Evolutionary conservation across 2,113 vertebrate species (phyloP).

Genomic region (Crotalus viridis): DNA sequence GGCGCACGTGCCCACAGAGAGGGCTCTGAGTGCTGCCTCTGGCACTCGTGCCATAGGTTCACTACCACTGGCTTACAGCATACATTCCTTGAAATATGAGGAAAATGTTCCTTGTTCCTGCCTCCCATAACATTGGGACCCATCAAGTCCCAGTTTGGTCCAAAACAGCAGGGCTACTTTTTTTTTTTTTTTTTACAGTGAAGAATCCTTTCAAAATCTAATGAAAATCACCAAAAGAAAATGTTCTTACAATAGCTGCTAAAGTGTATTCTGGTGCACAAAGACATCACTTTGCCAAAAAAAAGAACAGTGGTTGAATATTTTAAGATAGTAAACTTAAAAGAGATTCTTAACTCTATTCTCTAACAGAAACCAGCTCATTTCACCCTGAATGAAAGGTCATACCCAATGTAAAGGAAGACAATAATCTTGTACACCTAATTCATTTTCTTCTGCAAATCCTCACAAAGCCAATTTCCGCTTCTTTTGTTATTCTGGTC

Average conservation of each 20-base stretch:
- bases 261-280: neutral
- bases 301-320: constrained; percentile 20
- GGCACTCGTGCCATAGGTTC: too few relatives aligned
- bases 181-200: neutral
- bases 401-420: neutral
- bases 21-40: too few relatives aligned
- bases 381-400: neutral
- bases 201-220: constrained; percentile 48
- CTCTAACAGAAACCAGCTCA: constrained; percentile 15
- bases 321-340: constrained; percentile 18
- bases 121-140: neutral
- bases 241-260: constrained; percentile 30
- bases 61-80: neutral
- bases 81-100: neutral
- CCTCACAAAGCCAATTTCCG: neutral
- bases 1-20: too few relatives aligned
- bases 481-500: neutral
- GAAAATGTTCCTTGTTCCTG: neutral
- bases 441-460: neutral
- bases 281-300: constrained; percentile 7
- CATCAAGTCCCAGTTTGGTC: constrained; percentile 19
- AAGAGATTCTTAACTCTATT: constrained; percentile 8
- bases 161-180: neutral
- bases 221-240: constrained; percentile 34
- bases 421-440: neutral